These are phyloP conservation scores for Progne subis DNA, from an alignment of 2,113 vertebrate genomes.

Conservation along the genomic window DNA sequence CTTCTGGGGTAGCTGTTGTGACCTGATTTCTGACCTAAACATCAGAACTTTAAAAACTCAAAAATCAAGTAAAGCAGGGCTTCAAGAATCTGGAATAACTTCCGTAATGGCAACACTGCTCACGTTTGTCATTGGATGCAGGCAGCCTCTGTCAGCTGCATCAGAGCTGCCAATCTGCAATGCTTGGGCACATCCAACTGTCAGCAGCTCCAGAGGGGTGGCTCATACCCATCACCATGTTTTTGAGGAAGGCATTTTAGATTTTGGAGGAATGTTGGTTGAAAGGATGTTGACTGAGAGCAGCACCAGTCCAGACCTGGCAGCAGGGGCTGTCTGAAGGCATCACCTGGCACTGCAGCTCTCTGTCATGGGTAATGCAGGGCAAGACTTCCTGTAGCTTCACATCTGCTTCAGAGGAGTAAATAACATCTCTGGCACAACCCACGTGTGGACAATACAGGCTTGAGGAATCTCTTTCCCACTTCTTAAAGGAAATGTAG, in stretches of 20 bases:
- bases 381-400: not conserved
- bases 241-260: not conserved
- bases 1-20: not conserved
- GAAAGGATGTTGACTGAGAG: not conserved
- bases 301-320: not conserved
- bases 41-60: not conserved
- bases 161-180: not conserved
- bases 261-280: not conserved
- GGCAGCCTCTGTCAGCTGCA: not conserved
- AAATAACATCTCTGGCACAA: not conserved
- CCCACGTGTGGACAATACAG: not conserved
- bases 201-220: not conserved
- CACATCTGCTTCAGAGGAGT: not conserved
- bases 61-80: not conserved
- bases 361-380: not conserved
- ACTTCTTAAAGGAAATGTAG: not conserved
- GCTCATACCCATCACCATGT: accelerated
- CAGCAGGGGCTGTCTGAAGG: not conserved
- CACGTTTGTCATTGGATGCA: not conserved
- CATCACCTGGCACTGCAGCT: not conserved
- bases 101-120: not conserved
- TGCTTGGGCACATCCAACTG: not conserved
- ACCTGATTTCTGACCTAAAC: not conserved
- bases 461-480: not conserved
- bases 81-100: not conserved